Percentiles rank a stretch among this genome's conserved stretches.
Evolutionary conservation across 2,888 invertebrate genomes (phyloP).

Genomic region (Meandrusa payeni): DNA sequence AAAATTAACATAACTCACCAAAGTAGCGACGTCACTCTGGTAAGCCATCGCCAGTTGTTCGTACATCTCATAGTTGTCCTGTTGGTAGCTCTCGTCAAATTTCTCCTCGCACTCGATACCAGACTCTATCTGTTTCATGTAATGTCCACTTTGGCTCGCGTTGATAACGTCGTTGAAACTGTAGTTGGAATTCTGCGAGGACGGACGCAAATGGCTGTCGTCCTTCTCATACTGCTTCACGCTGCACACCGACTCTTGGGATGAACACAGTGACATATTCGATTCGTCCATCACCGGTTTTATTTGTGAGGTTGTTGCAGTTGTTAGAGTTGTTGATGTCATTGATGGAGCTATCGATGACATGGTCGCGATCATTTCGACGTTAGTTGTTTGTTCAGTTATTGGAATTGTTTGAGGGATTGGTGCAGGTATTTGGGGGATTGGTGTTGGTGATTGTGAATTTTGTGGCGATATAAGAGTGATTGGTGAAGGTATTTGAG

Average conservation of each 20-base stretch:
- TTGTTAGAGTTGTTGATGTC: too few relatives aligned
- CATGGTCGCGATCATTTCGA: constrained; percentile 6
- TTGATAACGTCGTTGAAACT: constrained; percentile 63
- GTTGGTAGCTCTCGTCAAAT: constrained; percentile 46
- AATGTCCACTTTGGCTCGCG: constrained; percentile 42
- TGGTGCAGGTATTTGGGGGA: background rate
- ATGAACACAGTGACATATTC: constrained; percentile 36
- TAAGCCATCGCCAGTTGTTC: constrained; percentile 74
- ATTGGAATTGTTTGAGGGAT: background rate
- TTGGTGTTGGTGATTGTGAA: background rate
- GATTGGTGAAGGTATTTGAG: background rate
- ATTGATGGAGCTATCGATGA: background rate
- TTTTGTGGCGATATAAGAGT: too few relatives aligned
- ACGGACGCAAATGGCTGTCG: constrained; percentile 61
- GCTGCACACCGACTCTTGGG: constrained; percentile 54
- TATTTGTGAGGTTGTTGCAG: constrained; percentile 3
- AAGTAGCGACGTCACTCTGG: constrained; percentile 65
- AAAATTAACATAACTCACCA: too few relatives aligned
- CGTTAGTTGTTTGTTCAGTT: background rate
- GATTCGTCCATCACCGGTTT: constrained; percentile 16
- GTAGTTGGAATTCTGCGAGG: constrained; percentile 65
- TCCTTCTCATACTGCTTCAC: constrained; percentile 56
- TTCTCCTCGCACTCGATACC: constrained; percentile 42
- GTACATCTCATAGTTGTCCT: constrained; percentile 64
- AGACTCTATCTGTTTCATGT: constrained; percentile 38